Evolutionary conservation across 2,113 vertebrate genomes (phyloP).

Genomic region (Gavialis gangeticus): DNA sequence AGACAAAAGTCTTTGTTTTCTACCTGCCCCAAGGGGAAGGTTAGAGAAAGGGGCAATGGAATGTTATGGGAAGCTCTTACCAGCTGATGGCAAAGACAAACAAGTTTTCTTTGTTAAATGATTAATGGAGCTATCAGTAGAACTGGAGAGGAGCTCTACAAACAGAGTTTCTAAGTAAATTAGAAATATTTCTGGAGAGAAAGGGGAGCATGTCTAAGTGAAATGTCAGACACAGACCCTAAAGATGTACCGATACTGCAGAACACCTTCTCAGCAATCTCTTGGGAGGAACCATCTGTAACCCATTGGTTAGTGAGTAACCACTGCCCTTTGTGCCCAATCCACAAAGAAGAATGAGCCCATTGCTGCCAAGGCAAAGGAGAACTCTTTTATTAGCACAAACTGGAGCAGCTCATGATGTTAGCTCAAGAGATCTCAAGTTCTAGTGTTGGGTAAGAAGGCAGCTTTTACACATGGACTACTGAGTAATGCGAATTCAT

Average conservation of each 20-base stretch:
- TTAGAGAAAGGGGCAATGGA: not conserved
- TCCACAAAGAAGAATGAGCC: not conserved
- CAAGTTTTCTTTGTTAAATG: too few species aligned
- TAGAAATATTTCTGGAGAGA: too few species aligned
- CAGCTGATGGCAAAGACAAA: too few species aligned
- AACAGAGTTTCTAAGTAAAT: too few species aligned
- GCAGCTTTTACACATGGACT: not conserved
- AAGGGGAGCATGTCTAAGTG: too few species aligned
- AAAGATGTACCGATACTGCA: too few species aligned
- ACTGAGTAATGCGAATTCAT: not conserved
- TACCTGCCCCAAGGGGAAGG: conserved; percentile 68
- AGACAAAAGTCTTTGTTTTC: conserved; percentile 67
- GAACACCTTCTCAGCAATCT: not conserved
- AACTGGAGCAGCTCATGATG: not conserved
- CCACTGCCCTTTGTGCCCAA: not conserved
- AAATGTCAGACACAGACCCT: too few species aligned
- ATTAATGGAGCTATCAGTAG: too few species aligned
- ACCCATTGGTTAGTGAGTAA: not conserved
- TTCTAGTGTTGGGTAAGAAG: accelerated
- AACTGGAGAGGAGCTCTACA: too few species aligned
- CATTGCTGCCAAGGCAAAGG: not conserved
- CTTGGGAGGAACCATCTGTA: not conserved
- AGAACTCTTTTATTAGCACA: not conserved
- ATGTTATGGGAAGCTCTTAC: too few species aligned
- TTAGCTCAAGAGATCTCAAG: not conserved